phyloP scores from a whole-genome alignment of 2,888 invertebrate genomes.

The Trichacis sp. region DNA sequence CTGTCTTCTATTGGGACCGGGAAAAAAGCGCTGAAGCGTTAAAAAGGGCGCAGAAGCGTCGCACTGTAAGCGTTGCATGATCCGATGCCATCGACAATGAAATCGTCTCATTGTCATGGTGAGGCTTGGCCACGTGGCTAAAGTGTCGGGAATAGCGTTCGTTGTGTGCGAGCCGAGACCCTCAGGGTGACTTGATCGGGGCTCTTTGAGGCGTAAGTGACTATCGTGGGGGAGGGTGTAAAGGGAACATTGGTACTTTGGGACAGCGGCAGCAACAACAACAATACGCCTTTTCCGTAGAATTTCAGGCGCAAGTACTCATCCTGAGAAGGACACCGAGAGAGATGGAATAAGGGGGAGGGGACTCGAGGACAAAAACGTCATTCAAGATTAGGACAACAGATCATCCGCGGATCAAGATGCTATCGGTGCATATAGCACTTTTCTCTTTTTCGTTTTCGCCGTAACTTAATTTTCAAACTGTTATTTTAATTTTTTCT shows the following conservation, averaged over 20 bases:
- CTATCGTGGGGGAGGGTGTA: constrained; percentile 22
- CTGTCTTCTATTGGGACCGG: too few relatives aligned
- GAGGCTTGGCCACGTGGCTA: constrained; percentile 61
- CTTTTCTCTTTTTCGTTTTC: constrained; percentile 14
- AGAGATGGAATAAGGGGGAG: constrained; percentile 26
- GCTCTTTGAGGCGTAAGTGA: constrained; percentile 44
- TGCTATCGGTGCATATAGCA: constrained; percentile 37
- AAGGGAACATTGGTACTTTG: constrained; percentile 6
- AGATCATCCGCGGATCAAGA: constrained; percentile 45
- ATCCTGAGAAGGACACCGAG: constrained; percentile 19
- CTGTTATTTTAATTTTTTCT: too few relatives aligned
- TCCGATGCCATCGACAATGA: constrained; percentile 56
- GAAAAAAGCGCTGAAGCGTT: constrained; percentile 12
- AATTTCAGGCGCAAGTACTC: constrained; percentile 22
- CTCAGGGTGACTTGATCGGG: constrained; percentile 44
- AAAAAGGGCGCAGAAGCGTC: constrained; percentile 21
- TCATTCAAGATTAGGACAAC: constrained; percentile 63
- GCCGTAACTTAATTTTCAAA: too few relatives aligned
- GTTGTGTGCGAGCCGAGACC: constrained; percentile 37
- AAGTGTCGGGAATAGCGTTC: constrained; percentile 37
- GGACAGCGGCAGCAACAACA: constrained; percentile 10
- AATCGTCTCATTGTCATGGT: constrained; percentile 54
- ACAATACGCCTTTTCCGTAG: constrained; percentile 43
- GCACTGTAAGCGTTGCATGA: constrained; percentile 45
- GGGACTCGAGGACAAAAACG: constrained; percentile 54